phyloP scores from a whole-genome alignment of 1,140 invertebrate genomes.

The Temnothorax longispinosus region DNA sequence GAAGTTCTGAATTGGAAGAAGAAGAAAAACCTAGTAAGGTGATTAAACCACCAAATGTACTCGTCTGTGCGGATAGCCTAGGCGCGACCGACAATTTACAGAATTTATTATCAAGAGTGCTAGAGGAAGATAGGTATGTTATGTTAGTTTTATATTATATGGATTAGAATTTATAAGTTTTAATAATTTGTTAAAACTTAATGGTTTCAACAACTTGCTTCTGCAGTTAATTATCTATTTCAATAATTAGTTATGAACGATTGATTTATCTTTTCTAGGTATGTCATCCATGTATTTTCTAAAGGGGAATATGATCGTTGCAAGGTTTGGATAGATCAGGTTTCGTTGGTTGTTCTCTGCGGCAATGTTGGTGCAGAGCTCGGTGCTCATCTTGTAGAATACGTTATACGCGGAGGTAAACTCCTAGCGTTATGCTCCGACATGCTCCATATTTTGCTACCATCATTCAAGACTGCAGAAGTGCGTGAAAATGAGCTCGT shows the following conservation, averaged over 20 bases:
- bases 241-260: background rate
- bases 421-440: constrained; percentile 94
- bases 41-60: constrained; percentile 92
- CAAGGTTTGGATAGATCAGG: constrained; percentile 90
- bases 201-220: background rate
- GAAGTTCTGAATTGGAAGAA: constrained; percentile 4
- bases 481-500: constrained; percentile 93
- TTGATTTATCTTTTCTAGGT: constrained; percentile 86
- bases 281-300: constrained; percentile 91
- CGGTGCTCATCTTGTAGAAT: constrained; percentile 89
- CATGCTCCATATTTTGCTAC: constrained; percentile 91
- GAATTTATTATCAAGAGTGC: constrained; percentile 88
- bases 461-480: constrained; percentile 93
- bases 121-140: constrained; percentile 90
- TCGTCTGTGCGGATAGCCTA: constrained; percentile 93
- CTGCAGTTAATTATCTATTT: background rate
- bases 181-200: background rate
- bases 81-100: constrained; percentile 90
- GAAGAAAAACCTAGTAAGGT: background rate
- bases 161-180: background rate
- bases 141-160: constrained; percentile 1
- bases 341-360: constrained; percentile 91
- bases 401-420: constrained; percentile 90
- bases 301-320: constrained; percentile 86
- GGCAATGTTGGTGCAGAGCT: constrained; percentile 89